Evolutionary conservation across 2,797 vertebrate species (phyloP), one percentile per base, ranked within the genome.

Genomic region (Chaunax sp.): DNA sequence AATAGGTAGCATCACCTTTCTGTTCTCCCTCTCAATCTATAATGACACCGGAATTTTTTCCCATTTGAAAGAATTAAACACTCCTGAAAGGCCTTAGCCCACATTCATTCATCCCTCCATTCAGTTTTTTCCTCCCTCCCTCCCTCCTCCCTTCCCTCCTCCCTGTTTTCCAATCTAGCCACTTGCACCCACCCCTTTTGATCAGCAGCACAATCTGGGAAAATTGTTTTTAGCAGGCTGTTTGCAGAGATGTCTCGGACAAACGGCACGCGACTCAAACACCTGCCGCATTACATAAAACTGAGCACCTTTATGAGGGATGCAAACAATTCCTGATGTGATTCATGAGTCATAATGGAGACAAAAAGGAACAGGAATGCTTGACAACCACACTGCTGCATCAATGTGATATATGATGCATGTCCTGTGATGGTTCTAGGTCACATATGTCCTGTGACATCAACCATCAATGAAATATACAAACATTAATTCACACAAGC

Each of bases 31-130:
- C 41, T 45, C 20, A 5, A n/a, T 15, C 13, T 15, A 40, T 40
- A 16, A 16, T 16, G 14, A 15, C 38, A 16, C 38, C 38, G 6
- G 38, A 16, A 40, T 40, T 40, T 6, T 16, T 16, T 40, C 47
- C 20, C 62, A 74, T 72, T 74, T 55, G 56, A 69, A 70, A 58
- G 38, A 70, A 38, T 11, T 6, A 56, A 82, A 68, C 18, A 1
- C 53, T 63, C 53, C 53, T 62, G 64, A n/a, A 75, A 84, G 72
- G 41, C 69, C 35, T 55, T 20, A 20, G 6, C 41, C 68, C 72
- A 80, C 87, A 85, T 92, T 89, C 90, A 92, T 91, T 86, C 82
- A 80, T 89, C 68, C 64, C 76, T 85, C 89, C 90, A 90, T 91
- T 92, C 82, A 91, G 63, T 49, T 88, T 87, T 75, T 78, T 12